A percentile compares a stretch with the other conserved stretches of the same genome.
These are phyloP conservation scores for Phaedon cochleariae DNA, from an alignment of 2,888 invertebrate species.

Conservation along the genomic window DNA sequence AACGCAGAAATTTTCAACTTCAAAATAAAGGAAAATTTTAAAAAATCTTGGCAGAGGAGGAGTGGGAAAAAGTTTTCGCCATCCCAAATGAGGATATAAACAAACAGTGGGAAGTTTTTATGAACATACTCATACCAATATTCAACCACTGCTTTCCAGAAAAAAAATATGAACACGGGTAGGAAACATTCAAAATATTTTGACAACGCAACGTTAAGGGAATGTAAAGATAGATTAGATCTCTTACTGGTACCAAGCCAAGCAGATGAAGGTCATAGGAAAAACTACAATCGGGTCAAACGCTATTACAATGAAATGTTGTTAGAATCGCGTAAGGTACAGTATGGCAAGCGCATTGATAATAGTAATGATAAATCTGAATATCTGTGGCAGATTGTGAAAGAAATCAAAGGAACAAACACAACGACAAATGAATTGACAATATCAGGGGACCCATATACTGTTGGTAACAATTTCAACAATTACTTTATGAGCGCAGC, in stretches of 20 bases:
- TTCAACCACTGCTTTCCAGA: too few relatives aligned
- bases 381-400: constrained; percentile 10
- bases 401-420: constrained; percentile 12
- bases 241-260: background rate
- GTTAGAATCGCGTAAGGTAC: background rate
- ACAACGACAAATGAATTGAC: constrained; percentile 7
- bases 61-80: constrained; percentile 1
- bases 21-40: background rate
- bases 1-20: background rate
- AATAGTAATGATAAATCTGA: constrained; percentile 7
- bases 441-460: constrained; percentile 10
- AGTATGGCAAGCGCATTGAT: constrained; percentile 4
- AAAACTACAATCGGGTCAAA: background rate
- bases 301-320: constrained; percentile 4
- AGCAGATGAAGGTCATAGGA: background rate
- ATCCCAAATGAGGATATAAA: constrained; percentile 9
- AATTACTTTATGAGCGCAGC: background rate
- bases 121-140: constrained; percentile 5
- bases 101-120: background rate
- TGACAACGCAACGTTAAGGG: background rate
- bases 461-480: constrained; percentile 15
- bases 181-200: background rate
- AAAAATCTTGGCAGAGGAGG: constrained; percentile 8
- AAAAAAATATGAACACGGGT: background rate
- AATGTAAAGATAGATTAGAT: background rate